Evolutionary conservation across 2,797 vertebrate genomes (phyloP).

Genomic region (Stomatorhinus walkeri): DNA sequence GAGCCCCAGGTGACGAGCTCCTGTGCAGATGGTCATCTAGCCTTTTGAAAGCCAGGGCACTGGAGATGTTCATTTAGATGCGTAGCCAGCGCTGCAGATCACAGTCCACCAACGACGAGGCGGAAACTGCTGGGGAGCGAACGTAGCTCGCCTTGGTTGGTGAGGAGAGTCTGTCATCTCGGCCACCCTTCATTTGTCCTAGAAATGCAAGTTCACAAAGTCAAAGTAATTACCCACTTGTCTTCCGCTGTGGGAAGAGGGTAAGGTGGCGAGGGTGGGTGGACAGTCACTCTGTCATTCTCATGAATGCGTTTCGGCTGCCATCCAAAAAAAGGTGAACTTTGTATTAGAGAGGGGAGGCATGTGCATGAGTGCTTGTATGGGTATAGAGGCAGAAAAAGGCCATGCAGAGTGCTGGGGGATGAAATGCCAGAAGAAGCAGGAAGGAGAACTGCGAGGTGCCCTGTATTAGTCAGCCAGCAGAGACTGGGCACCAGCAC

Average conservation of each 20-base stretch:
- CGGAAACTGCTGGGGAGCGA: constrained; percentile 46
- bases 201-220: constrained; percentile 31
- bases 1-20: constrained; percentile 29
- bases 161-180: constrained; percentile 53
- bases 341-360: constrained; percentile 16
- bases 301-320: constrained; percentile 24
- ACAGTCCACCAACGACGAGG: constrained; percentile 11
- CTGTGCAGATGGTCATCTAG: constrained; percentile 43
- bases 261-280: neutral
- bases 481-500: constrained; percentile 14
- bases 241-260: constrained; percentile 30
- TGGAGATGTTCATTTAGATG: constrained; percentile 40
- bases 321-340: constrained; percentile 12
- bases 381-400: neutral
- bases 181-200: constrained; percentile 44
- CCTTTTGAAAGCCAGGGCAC: constrained; percentile 31
- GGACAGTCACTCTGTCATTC: constrained; percentile 30
- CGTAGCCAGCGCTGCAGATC: constrained; percentile 24
- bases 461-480: constrained; percentile 23
- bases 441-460: neutral
- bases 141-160: constrained; percentile 53
- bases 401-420: neutral
- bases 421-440: neutral
- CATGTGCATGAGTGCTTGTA: neutral
- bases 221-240: constrained; percentile 35